A percentile compares a stretch with the other conserved stretches of the same genome.
Evolutionary conservation across 1,140 invertebrate genomes (phyloP).

Genomic region (Theocolax elegans): DNA sequence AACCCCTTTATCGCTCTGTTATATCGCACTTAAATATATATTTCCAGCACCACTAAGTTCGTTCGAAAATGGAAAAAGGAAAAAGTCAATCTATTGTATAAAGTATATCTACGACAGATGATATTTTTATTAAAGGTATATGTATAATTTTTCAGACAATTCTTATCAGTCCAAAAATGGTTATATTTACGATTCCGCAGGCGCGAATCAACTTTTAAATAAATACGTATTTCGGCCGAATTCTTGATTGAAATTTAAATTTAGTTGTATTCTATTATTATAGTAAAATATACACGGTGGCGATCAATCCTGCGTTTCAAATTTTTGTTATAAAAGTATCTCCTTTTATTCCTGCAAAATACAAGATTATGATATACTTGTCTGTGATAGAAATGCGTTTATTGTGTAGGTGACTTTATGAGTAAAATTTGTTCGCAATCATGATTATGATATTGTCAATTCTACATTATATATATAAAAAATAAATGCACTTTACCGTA

Average conservation of each 20-base stretch:
- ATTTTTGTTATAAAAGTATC: too few relatives aligned
- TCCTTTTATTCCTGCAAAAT: too few relatives aligned
- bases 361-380: slow-evolving; percentile 10
- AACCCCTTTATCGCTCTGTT: too few relatives aligned
- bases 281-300: too few relatives aligned
- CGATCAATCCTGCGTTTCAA: too few relatives aligned
- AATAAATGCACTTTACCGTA: slow-evolving; percentile 16
- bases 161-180: slow-evolving; percentile 19
- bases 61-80: slow-evolving; percentile 10
- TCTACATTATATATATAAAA: background rate
- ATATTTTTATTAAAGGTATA: slow-evolving; percentile 39
- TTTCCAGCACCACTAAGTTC: too few relatives aligned
- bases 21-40: background rate
- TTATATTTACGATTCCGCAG: slow-evolving; percentile 30
- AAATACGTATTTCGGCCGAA: slow-evolving; percentile 19
- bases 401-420: slow-evolving; percentile 25
- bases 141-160: slow-evolving; percentile 30
- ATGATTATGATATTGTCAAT: slow-evolving; percentile 24
- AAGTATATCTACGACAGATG: slow-evolving; percentile 33
- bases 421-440: slow-evolving; percentile 13
- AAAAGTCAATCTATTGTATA: slow-evolving; percentile 36
- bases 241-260: slow-evolving; percentile 6
- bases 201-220: slow-evolving; percentile 18
- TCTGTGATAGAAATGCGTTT: slow-evolving; percentile 42
- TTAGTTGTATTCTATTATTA: too few relatives aligned